Evolutionary conservation across 2,113 vertebrate species (phyloP), one percentile per base, ranked within the genome.

Genomic region (Nothoprocta perdicaria): DNA sequence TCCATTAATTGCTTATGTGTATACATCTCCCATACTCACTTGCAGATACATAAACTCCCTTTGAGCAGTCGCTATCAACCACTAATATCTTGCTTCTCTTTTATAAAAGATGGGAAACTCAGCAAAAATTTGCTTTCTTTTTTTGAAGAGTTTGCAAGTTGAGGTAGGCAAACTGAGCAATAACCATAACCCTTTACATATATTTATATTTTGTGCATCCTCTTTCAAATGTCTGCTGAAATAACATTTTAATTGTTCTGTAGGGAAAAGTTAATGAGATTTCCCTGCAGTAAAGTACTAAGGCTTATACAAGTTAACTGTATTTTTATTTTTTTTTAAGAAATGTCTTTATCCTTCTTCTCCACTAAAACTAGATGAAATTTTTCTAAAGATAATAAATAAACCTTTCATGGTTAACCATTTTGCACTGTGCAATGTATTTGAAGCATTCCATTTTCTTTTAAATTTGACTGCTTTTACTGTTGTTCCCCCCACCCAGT

Each of bases 211-310:
- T 52, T 31, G 9, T 52, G 10, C 22, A 58, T 38, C 27, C 40
- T 60, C 29, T 75, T 71, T 27, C 61, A 35, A 71, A 83, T 5
- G 11, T 23, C 12, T 81, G 29, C n/a, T 89, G 67, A 94, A 80
- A 21, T 33, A 66, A 71, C 41, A 33, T 67, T 66, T 89, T 22
- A 24, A 5, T 62, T 91, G 79, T 89, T 82, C 63, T 80, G 13
- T 52, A 57, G 21, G 61, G 75, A 76, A 57, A 63, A 94, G 21
- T 52, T 84, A 75, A 75, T 81, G 43, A 79, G 3, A 3, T 43
- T 76, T 19, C 72, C 29, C 48, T 85, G n/a, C 50, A 83, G 72
- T 16, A 92, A 61, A 7, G 35, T 5, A 27, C 2, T 68, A 61
- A 66, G 10, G 60, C n/a, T 40, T 80, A 61, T 13, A 17, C 43